Percentiles rank a stretch among this genome's conserved stretches.
Conservation (phyloP, 1,140 invertebrate genomes). For the Archivesica marissinica region DNA sequence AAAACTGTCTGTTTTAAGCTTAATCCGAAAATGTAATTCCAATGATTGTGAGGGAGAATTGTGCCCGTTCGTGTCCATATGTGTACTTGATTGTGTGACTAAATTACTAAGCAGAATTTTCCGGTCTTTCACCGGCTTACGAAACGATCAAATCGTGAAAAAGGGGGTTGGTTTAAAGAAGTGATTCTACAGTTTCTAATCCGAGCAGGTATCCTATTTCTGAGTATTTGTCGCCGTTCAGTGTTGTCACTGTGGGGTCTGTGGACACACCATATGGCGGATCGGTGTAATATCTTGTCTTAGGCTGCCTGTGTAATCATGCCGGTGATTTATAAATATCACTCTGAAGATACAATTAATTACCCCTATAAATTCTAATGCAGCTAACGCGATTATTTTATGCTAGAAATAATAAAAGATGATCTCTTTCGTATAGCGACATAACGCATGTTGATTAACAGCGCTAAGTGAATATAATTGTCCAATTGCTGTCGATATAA, state of each 20-base stretch:
- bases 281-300: conserved; percentile 8
- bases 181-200: too few species aligned
- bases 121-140: not conserved
- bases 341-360: conserved; percentile 7
- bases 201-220: not conserved
- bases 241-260: not conserved
- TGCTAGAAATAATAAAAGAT: not conserved
- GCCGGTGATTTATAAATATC: not conserved
- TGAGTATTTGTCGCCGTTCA: conserved; percentile 14
- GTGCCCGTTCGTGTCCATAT: conserved; percentile 33
- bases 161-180: conserved; percentile 12
- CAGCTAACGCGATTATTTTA: conserved; percentile 1
- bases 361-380: conserved; percentile 38
- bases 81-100: conserved; percentile 7
- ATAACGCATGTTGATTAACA: too few species aligned
- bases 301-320: not conserved
- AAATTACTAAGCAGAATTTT: conserved; percentile 44
- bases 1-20: not conserved
- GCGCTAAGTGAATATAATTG: too few species aligned
- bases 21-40: not conserved
- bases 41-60: not conserved
- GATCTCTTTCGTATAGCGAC: too few species aligned
- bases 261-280: conserved; percentile 26
- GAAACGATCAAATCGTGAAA: conserved; percentile 18
- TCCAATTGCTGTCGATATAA: too few species aligned